Conservation (phyloP, 2,888 invertebrate genomes). For the Thereva unica region DNA sequence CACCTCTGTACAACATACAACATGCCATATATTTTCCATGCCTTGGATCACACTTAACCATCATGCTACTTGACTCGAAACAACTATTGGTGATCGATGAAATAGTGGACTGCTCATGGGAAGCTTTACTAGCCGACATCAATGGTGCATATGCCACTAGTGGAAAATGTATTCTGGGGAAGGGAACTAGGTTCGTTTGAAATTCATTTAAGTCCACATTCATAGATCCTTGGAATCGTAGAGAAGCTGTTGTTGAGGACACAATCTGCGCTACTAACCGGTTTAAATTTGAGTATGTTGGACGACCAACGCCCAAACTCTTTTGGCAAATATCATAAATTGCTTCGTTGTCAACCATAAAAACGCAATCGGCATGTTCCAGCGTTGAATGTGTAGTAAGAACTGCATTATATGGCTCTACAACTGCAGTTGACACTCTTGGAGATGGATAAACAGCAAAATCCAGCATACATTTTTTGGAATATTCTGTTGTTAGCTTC, state of each 20-base stretch:
- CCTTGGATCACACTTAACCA: constrained; percentile 87
- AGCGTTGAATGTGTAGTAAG: constrained; percentile 90
- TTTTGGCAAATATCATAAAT: constrained; percentile 89
- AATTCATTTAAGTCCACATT: constrained; percentile 89
- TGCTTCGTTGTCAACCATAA: constrained; percentile 96
- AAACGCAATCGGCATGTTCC: constrained; percentile 85
- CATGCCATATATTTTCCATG: constrained; percentile 67
- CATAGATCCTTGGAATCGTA: constrained; percentile 85
- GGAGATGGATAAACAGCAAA: constrained; percentile 92
- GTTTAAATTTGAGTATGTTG: constrained; percentile 83
- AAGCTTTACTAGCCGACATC: neutral
- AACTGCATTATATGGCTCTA: constrained; percentile 92
- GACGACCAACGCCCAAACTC: constrained; percentile 80
- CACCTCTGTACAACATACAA: constrained; percentile 77
- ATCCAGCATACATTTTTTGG: constrained; percentile 85
- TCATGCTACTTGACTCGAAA: constrained; percentile 87
- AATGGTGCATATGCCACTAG: constrained; percentile 51
- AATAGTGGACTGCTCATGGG: constrained; percentile 48
- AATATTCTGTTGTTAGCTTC: constrained; percentile 78
- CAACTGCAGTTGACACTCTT: constrained; percentile 88
- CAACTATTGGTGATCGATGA: constrained; percentile 84
- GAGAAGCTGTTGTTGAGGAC: constrained; percentile 84
- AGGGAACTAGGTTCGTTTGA: constrained; percentile 66
- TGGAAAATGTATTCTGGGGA: constrained; percentile 48
- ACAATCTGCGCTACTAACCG: constrained; percentile 83